A percentile compares a stretch with the other conserved stretches of the same genome.
These are phyloP conservation scores for Dicrurus megarhynchus DNA, from an alignment of 2,113 vertebrate species.

Conservation along the genomic window DNA sequence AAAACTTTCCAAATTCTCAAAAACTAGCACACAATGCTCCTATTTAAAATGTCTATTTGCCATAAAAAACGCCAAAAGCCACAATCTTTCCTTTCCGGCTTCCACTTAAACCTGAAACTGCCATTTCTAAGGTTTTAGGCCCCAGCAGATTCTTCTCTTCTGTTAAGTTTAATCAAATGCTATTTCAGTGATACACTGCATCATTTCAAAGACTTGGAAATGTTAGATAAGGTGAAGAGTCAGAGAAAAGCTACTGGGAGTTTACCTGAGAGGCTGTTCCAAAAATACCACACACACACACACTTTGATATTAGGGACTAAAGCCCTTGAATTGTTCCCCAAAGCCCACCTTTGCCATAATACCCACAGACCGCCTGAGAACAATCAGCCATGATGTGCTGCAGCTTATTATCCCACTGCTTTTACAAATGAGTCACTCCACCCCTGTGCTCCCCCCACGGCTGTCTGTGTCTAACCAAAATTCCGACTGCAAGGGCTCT, in stretches of 20 bases:
- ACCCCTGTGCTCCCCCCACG: neutral
- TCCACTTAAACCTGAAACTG: neutral
- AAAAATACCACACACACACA: neutral
- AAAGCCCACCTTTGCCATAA: neutral
- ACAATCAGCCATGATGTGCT: neutral
- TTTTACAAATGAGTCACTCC: neutral
- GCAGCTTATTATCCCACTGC: neutral
- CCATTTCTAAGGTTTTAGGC: neutral
- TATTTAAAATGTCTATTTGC: neutral
- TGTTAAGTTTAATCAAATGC: neutral
- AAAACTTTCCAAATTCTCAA: neutral
- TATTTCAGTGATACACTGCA: neutral
- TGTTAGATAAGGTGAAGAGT: constrained; percentile 8
- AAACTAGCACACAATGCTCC: neutral
- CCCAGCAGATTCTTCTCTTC: neutral
- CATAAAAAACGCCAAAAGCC: neutral
- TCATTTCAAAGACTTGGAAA: neutral
- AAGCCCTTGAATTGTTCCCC: constrained; percentile 29
- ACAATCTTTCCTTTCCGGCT: neutral
- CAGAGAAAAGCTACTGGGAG: neutral
- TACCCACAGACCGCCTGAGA: neutral
- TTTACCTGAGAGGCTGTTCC: constrained; percentile 61
- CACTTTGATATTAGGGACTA: neutral
- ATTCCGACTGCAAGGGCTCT: neutral
- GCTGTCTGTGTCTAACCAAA: neutral